Percentiles rank a stretch among this genome's conserved stretches.
Conservation (phyloP, 1,140 invertebrate species). For the Centruroides vittatus region DNA sequence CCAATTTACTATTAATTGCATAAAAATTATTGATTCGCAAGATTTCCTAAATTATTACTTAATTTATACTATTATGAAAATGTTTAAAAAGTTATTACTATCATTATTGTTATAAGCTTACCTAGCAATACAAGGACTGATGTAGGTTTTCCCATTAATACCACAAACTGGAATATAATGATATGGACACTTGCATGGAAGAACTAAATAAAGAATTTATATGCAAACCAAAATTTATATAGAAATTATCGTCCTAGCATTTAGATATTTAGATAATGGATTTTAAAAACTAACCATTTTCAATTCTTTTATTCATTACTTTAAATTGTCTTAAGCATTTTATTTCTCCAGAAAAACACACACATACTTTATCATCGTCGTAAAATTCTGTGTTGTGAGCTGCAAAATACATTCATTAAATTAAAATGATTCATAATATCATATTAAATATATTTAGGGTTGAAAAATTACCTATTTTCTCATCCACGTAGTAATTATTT, state of each 20-base stretch:
- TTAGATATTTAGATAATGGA: too few species aligned
- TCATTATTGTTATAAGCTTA: slow-evolving; percentile 23
- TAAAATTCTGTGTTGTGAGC: slow-evolving; percentile 50
- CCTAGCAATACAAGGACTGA: slow-evolving; percentile 67
- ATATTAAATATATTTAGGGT: not conserved
- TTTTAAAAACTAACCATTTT: not conserved
- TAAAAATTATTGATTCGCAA: too few species aligned
- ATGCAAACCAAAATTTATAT: too few species aligned
- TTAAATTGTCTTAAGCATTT: slow-evolving; percentile 45
- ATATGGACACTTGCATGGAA: slow-evolving; percentile 70
- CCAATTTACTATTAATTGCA: too few species aligned
- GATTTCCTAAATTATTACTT: too few species aligned
- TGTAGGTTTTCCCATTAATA: slow-evolving; percentile 61
- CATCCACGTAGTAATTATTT: slow-evolving; percentile 13
- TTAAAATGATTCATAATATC: not conserved
- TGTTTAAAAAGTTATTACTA: too few species aligned
- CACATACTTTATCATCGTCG: slow-evolving; percentile 69
- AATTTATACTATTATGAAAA: too few species aligned
- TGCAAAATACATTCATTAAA: slow-evolving; percentile 20
- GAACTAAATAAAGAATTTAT: slow-evolving; percentile 18
- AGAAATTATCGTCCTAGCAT: too few species aligned
- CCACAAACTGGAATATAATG: slow-evolving; percentile 71
- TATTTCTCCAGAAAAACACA: slow-evolving; percentile 64
- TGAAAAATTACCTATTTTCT: too few species aligned
- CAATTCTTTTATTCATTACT: not conserved